Evolutionary conservation across 1,140 invertebrate species (phyloP), one percentile per base, ranked within the genome.

Genomic region (Drosophila sturtevanti): DNA sequence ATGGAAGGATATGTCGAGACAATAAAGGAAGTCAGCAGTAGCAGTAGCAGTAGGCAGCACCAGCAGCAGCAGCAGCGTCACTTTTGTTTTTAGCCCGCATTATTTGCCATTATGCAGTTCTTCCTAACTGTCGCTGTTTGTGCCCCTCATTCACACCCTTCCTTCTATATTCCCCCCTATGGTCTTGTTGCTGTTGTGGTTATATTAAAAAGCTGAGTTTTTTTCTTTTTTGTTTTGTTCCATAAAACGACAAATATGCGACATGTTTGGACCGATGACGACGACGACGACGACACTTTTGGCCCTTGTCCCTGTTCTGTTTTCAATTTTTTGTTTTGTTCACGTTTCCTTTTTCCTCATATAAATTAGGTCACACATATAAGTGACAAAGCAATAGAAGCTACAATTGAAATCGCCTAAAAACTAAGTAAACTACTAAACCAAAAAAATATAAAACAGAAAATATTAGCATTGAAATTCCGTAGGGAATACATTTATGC

Each of bases 61-160:
- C 54, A 54, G 52, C 21, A 14, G 52, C 52, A 55, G 52, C n/a
- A 31, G 52, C 52, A 59, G 35, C 68, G 77, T 86, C 82, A 86
- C 81, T 86, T 86, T 87, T 86, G 82, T 81, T 86, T 86, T 86
- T 78, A 86, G 81, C 72, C 78, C 75, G 73, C 78, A 79, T 86
- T 86, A 77, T 80, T 74, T 67, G 81, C 77, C 75, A 78, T 79
- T 79, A 84, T 87, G 68, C 66, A 65, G 63, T 71, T 63, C 41
- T 59, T 10, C 61, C 27, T 18, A 31, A 44, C 31, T 52, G 61
- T 16, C 27, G 21, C 27, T 54, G 41, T 10, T 34, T 9, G n/a
- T 27, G 5, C 24, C 31, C 41, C 18, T 10, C 16, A 38, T 10
- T 9, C 9, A 48, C 41, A 4, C 41, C 6, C 2, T 9, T 44